These are phyloP conservation scores for Sebastolobus altivelis DNA, from an alignment of 2,797 vertebrate genomes.

Conservation along the genomic window DNA sequence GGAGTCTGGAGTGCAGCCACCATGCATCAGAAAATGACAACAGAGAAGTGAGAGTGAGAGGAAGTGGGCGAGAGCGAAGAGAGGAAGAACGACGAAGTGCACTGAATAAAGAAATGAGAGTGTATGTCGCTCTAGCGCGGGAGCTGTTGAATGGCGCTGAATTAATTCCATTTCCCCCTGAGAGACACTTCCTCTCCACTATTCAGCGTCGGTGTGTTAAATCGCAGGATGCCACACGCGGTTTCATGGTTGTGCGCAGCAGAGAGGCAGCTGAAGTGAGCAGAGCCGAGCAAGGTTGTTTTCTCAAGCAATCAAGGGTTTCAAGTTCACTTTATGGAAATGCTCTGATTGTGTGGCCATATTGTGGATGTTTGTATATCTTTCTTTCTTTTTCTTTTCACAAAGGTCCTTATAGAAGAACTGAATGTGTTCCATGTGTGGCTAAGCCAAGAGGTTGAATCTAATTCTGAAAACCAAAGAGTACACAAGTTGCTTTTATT, in stretches of 20 bases:
- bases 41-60: constrained; percentile 54
- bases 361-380: constrained; percentile 50
- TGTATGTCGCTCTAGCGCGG: constrained; percentile 60
- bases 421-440: constrained; percentile 58
- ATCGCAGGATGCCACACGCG: constrained; percentile 77
- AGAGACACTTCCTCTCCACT: constrained; percentile 75
- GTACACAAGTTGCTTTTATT: constrained; percentile 43
- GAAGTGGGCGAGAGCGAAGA: constrained; percentile 48
- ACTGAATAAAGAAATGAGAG: constrained; percentile 65
- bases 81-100: constrained; percentile 41
- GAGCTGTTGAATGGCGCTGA: constrained; percentile 72
- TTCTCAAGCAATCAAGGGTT: constrained; percentile 74
- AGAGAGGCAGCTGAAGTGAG: constrained; percentile 67
- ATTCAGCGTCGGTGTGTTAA: constrained; percentile 78
- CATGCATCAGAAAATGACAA: constrained; percentile 64
- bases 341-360: constrained; percentile 58
- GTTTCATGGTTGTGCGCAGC: constrained; percentile 76
- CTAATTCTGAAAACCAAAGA: constrained; percentile 42
- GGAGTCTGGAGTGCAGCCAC: constrained; percentile 65
- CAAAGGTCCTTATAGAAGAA: constrained; percentile 14
- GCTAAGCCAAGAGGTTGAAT: constrained; percentile 40
- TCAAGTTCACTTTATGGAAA: constrained; percentile 63
- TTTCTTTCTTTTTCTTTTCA: constrained; percentile 6
- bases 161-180: constrained; percentile 76
- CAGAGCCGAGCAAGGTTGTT: constrained; percentile 58